Conservation (phyloP, 2,888 invertebrate species). For the Meghimatium bilineatum region DNA sequence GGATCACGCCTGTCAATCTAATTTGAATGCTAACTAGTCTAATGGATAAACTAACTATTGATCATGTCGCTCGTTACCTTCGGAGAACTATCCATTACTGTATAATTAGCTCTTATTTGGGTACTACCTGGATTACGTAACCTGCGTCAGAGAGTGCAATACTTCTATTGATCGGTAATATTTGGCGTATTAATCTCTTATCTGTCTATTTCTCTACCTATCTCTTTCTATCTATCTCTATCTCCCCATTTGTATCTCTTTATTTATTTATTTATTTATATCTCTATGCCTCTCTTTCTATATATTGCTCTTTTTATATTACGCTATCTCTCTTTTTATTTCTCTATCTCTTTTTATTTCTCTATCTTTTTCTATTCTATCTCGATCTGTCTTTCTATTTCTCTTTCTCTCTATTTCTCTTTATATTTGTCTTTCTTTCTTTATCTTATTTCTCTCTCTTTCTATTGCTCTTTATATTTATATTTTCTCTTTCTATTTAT, state of each 20-base stretch:
- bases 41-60: no score
- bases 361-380: background rate
- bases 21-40: no score
- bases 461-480: background rate
- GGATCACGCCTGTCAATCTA: no score
- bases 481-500: background rate
- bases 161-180: no score
- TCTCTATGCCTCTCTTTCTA: slow-evolving; percentile 8
- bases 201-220: no score
- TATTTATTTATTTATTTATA: background rate
- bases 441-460: background rate
- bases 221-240: no score
- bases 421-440: background rate
- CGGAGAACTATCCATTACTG: no score
- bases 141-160: no score
- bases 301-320: background rate
- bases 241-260: background rate
- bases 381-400: background rate
- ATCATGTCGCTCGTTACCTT: no score
- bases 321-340: background rate
- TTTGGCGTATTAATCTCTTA: background rate
- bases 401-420: no score
- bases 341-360: background rate
- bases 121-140: no score
- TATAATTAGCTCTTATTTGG: no score